Base-by-base conservation (phyloP, 2,797 vertebrate genomes). In the Tarsius wallacei region DNA sequence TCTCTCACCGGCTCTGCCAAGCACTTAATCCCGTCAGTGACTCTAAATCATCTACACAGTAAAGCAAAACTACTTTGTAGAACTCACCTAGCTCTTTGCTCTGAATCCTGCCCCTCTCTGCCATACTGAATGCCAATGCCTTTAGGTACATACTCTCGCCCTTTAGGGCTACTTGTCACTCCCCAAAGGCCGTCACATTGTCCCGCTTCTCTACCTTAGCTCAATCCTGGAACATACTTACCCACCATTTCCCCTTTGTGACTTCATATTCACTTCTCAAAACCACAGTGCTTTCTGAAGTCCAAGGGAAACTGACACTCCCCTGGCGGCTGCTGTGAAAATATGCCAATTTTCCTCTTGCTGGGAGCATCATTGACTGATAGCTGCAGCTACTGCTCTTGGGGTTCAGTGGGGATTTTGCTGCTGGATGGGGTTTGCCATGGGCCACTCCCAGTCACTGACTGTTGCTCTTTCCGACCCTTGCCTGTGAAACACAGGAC, bases 41-140 rank as follows among this genome's bases (percentile, higher is more conserved):
- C 15, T 61, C 12, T 26, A 57, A 0, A 0, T 49, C 22, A n/a
- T 36, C 42, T 74, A 0, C 3, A 61, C 57, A 26, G 9, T 8
- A n/a, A 87, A 73, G 22, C 9, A 49, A 76, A n/a, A 61, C 21
- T 7, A 71, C 42, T 61, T 26, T 21, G 24, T 49, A 68, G 80
- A 77, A 33, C 2, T 33, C 22, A 33, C 33, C 2, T 42, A 24
- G 26, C 11, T 74, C 10, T 81, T 6, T 15, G 14, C 55, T 31
- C 2, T 24, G 42, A 82, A 64, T 53, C 28, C 26, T 47, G 7
- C 24, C 15, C 8, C 1, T 51, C 1, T 86, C 26, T 73, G 10
- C 0, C 7, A 2, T 15, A 26, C 7, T 64, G 11, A 3, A 42
- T n/a, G 6, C 3, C 10, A 61, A 11, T 0, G 0, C 47, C 14